A percentile compares a stretch with the other conserved stretches of the same genome.
Conservation (phyloP, 2,888 invertebrate genomes). For the Ganaspis brasiliensis region DNA sequence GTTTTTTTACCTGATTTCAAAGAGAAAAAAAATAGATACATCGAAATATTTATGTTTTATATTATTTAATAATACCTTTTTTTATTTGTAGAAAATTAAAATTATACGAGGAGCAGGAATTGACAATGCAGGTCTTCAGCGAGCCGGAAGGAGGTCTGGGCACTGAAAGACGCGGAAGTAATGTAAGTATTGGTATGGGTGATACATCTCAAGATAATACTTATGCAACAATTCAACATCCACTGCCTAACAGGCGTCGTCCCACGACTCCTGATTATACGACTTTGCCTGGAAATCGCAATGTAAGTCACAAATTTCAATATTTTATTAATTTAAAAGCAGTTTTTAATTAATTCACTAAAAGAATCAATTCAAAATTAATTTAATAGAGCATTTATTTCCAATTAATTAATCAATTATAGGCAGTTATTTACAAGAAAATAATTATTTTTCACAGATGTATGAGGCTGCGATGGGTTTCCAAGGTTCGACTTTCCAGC, state of each 20-base stretch:
- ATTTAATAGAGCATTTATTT: too few species aligned
- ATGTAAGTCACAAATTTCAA: constrained; percentile 77
- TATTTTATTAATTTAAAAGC: too few species aligned
- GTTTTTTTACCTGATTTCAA: too few species aligned
- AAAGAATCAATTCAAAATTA: too few species aligned
- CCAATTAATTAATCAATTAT: too few species aligned
- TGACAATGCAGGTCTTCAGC: constrained; percentile 96
- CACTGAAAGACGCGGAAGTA: constrained; percentile 82
- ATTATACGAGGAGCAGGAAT: constrained; percentile 94
- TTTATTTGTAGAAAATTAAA: constrained; percentile 86
- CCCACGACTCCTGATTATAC: constrained; percentile 80
- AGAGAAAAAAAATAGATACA: too few species aligned
- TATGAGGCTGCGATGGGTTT: constrained; percentile 85
- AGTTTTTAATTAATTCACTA: neutral
- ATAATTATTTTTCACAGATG: constrained; percentile 78
- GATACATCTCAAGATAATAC: constrained; percentile 85
- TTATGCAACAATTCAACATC: constrained; percentile 90
- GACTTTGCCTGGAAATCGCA: constrained; percentile 82
- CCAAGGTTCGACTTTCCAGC: constrained; percentile 82
- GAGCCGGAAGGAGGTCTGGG: constrained; percentile 86
- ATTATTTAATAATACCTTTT: neutral
- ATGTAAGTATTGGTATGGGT: constrained; percentile 79
- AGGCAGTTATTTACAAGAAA: too few species aligned
- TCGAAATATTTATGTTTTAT: too few species aligned
- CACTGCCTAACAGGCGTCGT: constrained; percentile 80